A percentile compares a stretch with the other conserved stretches of the same genome.
Evolutionary conservation across 2,888 invertebrate species (phyloP).

Genomic region (Zaprionus bogoriensis): DNA sequence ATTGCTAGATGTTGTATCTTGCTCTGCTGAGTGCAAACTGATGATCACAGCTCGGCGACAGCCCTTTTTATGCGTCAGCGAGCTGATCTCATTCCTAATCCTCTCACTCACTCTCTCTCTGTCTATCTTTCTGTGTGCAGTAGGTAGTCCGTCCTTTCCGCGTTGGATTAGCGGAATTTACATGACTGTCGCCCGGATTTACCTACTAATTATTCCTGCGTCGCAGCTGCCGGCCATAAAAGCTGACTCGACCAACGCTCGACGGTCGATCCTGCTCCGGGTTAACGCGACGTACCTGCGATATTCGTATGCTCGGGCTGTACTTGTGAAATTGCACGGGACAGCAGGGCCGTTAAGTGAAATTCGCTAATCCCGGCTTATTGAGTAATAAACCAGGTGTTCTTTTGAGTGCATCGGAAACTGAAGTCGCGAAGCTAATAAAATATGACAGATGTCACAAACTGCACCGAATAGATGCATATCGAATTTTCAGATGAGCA

Average conservation of each 20-base stretch:
- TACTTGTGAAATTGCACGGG: background rate
- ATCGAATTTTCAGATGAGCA: too few relatives aligned
- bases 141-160: conserved; percentile 26
- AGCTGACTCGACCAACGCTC: background rate
- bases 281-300: background rate
- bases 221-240: conserved; percentile 32
- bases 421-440: too few relatives aligned
- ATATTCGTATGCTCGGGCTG: background rate
- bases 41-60: conserved; percentile 6
- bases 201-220: conserved; percentile 1
- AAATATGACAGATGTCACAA: too few relatives aligned
- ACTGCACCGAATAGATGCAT: too few relatives aligned
- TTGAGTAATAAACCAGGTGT: background rate
- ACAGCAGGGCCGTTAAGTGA: too few relatives aligned
- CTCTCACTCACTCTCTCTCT: background rate
- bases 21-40: conserved; percentile 43
- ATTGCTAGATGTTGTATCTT: conserved; percentile 8
- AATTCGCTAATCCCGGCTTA: background rate
- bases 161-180: conserved; percentile 3
- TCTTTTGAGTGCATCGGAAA: background rate
- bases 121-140: accelerated
- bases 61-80: conserved; percentile 1
- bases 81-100: background rate
- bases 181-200: conserved; percentile 9
- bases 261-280: background rate